These are phyloP conservation scores for Drosophila arawakana DNA, from an alignment of 1,140 invertebrate species.

Conservation along the genomic window DNA sequence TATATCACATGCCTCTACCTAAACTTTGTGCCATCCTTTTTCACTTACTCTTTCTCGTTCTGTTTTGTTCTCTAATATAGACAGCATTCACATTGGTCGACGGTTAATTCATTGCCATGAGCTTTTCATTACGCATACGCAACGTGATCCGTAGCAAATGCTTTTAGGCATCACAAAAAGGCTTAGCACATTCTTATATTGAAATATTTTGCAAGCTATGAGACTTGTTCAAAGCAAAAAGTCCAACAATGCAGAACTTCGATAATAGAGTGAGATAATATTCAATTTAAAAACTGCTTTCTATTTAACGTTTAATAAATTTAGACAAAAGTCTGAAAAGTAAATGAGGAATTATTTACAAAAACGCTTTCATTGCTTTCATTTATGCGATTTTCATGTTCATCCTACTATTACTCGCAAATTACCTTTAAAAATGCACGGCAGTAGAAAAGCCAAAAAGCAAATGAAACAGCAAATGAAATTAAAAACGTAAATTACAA, in stretches of 20 bases:
- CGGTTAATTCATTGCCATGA: slow-evolving; percentile 74
- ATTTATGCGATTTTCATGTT: neutral
- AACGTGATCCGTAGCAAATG: neutral
- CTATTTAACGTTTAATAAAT: neutral
- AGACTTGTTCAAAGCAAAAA: slow-evolving; percentile 19
- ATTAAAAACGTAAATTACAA: slow-evolving; percentile 75
- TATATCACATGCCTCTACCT: slow-evolving; percentile 12
- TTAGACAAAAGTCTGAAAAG: neutral
- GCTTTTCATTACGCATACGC: slow-evolving; percentile 67
- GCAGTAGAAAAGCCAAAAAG: slow-evolving; percentile 14
- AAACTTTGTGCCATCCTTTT: slow-evolving; percentile 3
- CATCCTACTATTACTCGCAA: neutral
- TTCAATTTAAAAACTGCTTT: neutral
- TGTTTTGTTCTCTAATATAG: slow-evolving; percentile 26
- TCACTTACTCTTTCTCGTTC: slow-evolving; percentile 2
- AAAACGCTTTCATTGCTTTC: neutral
- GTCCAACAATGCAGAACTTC: neutral
- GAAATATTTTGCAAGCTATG: slow-evolving; percentile 25
- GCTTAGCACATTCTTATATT: slow-evolving; percentile 13
- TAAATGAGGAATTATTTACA: neutral
- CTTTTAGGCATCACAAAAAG: neutral
- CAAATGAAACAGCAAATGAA: slow-evolving; percentile 73
- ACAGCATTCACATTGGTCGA: slow-evolving; percentile 44
- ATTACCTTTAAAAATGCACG: slow-evolving; percentile 1
- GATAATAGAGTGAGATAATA: slow-evolving; percentile 4